Base-by-base conservation (phyloP, 1,140 invertebrate genomes). In the Microplitis demolitor region DNA sequence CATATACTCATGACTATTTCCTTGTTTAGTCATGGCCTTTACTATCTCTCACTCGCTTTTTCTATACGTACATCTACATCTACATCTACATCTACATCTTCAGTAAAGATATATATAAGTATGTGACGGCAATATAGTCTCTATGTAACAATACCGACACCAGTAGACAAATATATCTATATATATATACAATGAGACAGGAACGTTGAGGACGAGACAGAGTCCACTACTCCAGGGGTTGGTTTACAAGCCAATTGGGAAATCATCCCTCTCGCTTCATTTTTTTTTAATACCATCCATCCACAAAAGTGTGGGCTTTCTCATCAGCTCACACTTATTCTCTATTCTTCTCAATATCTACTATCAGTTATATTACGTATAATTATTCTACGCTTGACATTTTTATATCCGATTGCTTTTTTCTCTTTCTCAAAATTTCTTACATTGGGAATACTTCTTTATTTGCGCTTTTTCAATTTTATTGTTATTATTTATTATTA, bases 221-320 rank as follows among this genome's bases (percentile, higher is more conserved):
- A 80, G 81, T 80, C 78, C 79, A 79, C 80, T 78, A 71, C 39
- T 45, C 77, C 45, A 76, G 78, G 78, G 81, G 81, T 84, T 83
- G 80, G 81, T 88, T 88, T 88, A 88, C 86, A 85, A 83, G 86
- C 84, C 87, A 87, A 83, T 80, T 85, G 87, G 87, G 87, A 88
- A 88, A 88, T 88, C 87, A 88, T 86, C 85, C 84, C 80, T 79
- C 73, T 77, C 66, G 35, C 13, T 54, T 63, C 3, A 13, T 62
- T 34, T 33, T 24, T 9, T 54, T 31, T 39, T 11, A 11, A 45
- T 8, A 61, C 54, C n/a, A 11, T 69, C 58, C 9, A 51, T 53
- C 62, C 66, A 37, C 56, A 11, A 31, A 34, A 31, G 31, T n/a
- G 37, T 54, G 37, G 16, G 66, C 45, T 64, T 50, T 62, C 45